These are phyloP conservation scores for Cryptocheilus praepositus DNA, from an alignment of 2,888 invertebrate genomes.

Conservation along the genomic window DNA sequence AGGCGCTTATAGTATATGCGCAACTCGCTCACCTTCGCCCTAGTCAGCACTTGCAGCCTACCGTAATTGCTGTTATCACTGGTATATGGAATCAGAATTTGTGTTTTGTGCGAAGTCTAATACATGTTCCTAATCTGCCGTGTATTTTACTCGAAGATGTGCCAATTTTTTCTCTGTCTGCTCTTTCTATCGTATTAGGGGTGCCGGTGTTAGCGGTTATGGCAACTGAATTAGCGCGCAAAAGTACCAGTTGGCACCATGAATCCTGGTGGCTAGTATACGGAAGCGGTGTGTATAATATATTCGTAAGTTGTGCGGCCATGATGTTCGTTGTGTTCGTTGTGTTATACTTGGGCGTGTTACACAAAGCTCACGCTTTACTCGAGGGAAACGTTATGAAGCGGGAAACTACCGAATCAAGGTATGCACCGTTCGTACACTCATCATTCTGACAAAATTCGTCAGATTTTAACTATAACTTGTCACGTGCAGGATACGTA, in stretches of 20 bases:
- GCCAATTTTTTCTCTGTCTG: too few species aligned
- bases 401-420: slow-evolving; percentile 68
- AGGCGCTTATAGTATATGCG: slow-evolving; percentile 82
- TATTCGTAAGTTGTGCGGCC: slow-evolving; percentile 82
- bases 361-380: slow-evolving; percentile 70
- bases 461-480: background rate
- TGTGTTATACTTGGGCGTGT: slow-evolving; percentile 82
- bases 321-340: slow-evolving; percentile 82
- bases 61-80: slow-evolving; percentile 82
- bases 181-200: slow-evolving; percentile 71
- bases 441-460: too few species aligned
- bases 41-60: slow-evolving; percentile 78
- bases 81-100: slow-evolving; percentile 70
- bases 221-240: slow-evolving; percentile 82
- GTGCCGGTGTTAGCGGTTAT: slow-evolving; percentile 82
- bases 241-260: slow-evolving; percentile 78
- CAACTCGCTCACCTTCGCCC: slow-evolving; percentile 80
- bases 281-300: slow-evolving; percentile 79
- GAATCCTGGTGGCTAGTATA: slow-evolving; percentile 82
- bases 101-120: background rate
- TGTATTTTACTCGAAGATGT: too few species aligned
- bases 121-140: background rate
- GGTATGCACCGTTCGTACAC: slow-evolving; percentile 53
- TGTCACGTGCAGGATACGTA: slow-evolving; percentile 76
- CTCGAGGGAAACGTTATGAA: slow-evolving; percentile 68